Evolutionary conservation across 2,113 vertebrate species (phyloP).

Genomic region (Sylvietta virens): DNA sequence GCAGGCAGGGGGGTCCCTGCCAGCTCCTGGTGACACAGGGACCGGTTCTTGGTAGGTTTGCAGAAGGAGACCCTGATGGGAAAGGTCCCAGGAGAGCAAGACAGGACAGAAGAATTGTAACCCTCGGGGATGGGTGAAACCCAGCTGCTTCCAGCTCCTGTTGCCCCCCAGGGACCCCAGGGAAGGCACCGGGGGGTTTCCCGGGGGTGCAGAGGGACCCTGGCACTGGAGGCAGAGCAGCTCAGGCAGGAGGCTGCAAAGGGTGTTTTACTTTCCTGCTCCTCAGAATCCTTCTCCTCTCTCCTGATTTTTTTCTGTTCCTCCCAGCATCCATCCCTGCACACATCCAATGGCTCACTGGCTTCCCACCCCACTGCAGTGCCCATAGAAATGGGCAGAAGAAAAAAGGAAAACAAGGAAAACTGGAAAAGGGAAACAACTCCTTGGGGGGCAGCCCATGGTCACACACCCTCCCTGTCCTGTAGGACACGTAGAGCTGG

Average conservation of each 20-base stretch:
- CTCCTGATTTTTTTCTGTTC: neutral
- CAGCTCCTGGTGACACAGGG: neutral
- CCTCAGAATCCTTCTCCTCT: neutral
- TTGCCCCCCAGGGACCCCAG: neutral
- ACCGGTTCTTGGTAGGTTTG: neutral
- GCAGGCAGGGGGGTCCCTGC: neutral
- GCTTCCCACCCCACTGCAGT: neutral
- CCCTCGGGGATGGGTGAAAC: neutral
- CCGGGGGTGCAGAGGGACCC: neutral
- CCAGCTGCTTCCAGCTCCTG: neutral
- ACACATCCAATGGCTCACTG: neutral
- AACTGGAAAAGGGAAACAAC: neutral
- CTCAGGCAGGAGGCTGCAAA: rapidly evolving
- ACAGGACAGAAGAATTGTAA: rapidly evolving
- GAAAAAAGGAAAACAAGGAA: no score
- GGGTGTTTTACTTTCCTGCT: neutral
- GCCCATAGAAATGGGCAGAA: neutral
- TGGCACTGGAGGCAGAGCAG: neutral
- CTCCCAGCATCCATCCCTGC: neutral
- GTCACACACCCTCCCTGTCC: rapidly evolving
- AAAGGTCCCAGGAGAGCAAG: neutral
- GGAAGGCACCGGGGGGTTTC: neutral
- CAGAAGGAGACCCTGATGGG: neutral
- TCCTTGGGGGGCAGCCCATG: neutral
- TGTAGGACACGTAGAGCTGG: rapidly evolving